Base-by-base conservation (phyloP, 2,113 vertebrate genomes). In the Aptenodytes forsteri region DNA sequence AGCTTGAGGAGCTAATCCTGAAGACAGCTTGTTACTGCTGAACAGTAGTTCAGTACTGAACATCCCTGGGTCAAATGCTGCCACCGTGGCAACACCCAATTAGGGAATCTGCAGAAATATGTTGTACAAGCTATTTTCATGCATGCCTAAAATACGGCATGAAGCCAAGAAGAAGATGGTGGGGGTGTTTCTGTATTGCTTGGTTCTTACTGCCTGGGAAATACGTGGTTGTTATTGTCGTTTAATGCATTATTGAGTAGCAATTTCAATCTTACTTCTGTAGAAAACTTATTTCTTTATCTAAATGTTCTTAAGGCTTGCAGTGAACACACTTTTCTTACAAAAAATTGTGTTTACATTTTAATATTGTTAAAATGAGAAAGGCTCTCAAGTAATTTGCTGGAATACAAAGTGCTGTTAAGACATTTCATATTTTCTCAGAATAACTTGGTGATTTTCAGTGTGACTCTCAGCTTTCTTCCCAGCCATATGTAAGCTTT, bases 41-140 rank as follows among this genome's bases (percentile, higher is more conserved):
- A 69, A n/a, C 36, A 27, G 27, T 61, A 72, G 27, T 52, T 84
- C 30, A 58, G 38, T n/a, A 32, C 44, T 73, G 65, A 59, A 23
- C 6, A 16, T 21, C 19, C 59, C 29, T 38, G 17, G 30, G 32
- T 20, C n/a, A 77, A 66, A 77, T 22, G 32, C 46, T 70, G 27
- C 42, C 0, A 0, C 26, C 3, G 11, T 1, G 10, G 29, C 56
- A 76, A 52, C 38, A 8, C 5, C 20, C 29, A 44, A 2, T 44
- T 42, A 86, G 55, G 26, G 20, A 18, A 21, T 49, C 32, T 50
- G 26, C 23, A 82, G 59, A 73, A 91, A 78, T 54, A 59, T 10
- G 12, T 46, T 70, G 26, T 64, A n/a, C 16, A 49, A 44, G 14
- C 32, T 54, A 16, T 42, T 59, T 78, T 26, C 26, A 30, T 58